Base-by-base conservation (phyloP, 2,113 vertebrate genomes). In the Acinonyx jubatus region DNA sequence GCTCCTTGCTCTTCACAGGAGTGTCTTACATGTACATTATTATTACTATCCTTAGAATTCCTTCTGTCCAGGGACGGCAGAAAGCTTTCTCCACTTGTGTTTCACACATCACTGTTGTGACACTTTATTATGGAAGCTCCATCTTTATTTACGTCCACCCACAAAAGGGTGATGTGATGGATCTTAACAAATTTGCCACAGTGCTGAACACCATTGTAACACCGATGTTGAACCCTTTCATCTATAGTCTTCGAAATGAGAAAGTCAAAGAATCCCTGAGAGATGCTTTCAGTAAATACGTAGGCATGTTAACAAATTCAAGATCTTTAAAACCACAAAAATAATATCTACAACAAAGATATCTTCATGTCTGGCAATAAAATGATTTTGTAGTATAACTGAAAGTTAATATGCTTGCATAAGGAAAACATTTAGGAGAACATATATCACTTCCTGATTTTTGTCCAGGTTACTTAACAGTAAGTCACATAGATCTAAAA, bases 131-230 rank as follows among this genome's bases (percentile, higher is more conserved):
- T 5, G 96, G 96, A 33, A 97, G 87, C 63, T 96, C 91, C 83
- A 97, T 97, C 69, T 96, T 97, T 55, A 84, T 94, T 48, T 97
- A 96, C 2, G 66, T 96, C 69, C 48, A 33, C 6, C 96, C 91
- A 15, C 45, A 76, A 73, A 94, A 93, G 12, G 89, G 16, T 10
- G 41, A 21, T 15, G 91, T 68, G 27, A 69, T 78, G 61, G 73
- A 79, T 11, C 13, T 89, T 29, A 97, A 97, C 69, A 96, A 97
- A 41, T 55, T 94, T 12, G 96, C 88, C 69, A 97, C 97, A 14
- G 87, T 97, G 23, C 38, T 96, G 7, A 96, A 97, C 55, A 97
- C 94, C 29, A 65, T 96, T 23, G 95, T 97, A 45, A 97, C 91
- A 1, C 94, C 95, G 3, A 57, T 89, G 92, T 23, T 94, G 74